Base-by-base conservation (phyloP, 2,888 invertebrate species). In the Pseudococcus longispinus region DNA sequence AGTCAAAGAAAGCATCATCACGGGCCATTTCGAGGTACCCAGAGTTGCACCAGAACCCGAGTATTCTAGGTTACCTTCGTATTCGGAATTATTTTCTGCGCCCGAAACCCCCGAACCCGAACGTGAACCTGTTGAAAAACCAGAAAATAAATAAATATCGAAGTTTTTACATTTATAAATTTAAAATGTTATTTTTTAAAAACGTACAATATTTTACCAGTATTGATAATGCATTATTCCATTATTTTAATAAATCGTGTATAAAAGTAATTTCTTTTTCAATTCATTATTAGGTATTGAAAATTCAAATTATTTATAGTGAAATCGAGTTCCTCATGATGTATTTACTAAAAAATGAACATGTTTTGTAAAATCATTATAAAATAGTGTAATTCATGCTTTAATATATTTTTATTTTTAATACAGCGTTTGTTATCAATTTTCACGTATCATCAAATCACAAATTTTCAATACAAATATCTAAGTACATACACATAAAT, bases 1-100 rank as follows among this genome's bases (percentile, higher is more conserved):
- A 86, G 87, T 87, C 2, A 87, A 65, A 83, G 83, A 87, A 23
- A 87, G 37, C 46, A 84, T 87, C n/a, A 74, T 70, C 26, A 29
- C 29, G 1, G 77, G n/a, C 9, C 37, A 60, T 26, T 26, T 26
- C 8, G 65, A 70, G 26, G 32, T 13, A 9, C 65, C 44, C 37
- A 86, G 51, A 55, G 11, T 77, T 23, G 74, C 42, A 3, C n/a
- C 26, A 1, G 32, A 80, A 6, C 55, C 86, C 5, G 86, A 86
- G 15, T 86, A 86, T 80, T 86, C 80, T 9, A 74, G 77, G 11
- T 51, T 86, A 55, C 86, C 86, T 18, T 77, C 86, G 8, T 80
- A 86, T 29, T 86, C 86, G 32, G 77, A 80, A 80, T 86, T 46
- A 23, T 84, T 84, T 70, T 83, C 83, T 15, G 20, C 42, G 20